Evolutionary conservation across 1,140 invertebrate species (phyloP), one percentile per base, ranked within the genome.

Genomic region (Bombus huntii): DNA sequence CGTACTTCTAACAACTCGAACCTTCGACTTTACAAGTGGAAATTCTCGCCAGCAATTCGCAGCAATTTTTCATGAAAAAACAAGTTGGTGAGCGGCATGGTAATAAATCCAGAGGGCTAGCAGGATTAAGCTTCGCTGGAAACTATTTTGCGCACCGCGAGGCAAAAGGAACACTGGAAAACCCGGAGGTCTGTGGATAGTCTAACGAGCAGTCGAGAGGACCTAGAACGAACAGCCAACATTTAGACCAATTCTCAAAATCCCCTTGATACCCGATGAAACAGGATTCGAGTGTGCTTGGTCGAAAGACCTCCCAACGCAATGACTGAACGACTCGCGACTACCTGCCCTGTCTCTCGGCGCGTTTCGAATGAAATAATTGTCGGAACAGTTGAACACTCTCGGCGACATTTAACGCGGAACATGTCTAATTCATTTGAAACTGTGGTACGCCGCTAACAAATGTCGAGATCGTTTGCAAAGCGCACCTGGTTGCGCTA

Each of bases 211-310:
- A 22, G 62, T 18, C n/a, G 25, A 25, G 13, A 22, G 39, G n/a
- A 44, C 10, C 37, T n/a, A n/a, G 77, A 44, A 71, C 25, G 39
- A 72, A 44, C 70, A 39, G 34, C 2, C 47, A 42, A 53, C 37
- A 15, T 84, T 84, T 78, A 83, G 73, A 59, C 28, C 81, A 34
- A 78, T 77, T 83, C 74, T 65, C 18, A 68, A 77, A 83, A 83
- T 83, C 81, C 81, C 62, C 81, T 77, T 8, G 59, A 77, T 42
- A 37, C 44, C n/a, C 28, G 81, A 53, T 44, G 44, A 77, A 77
- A 83, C 74, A 47, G 44, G 39, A 44, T 74, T 73, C 71, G n/a
- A 47, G 31, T 18, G 47, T 22, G 47, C 28, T 10, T 6, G 22
- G 6, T n/a, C n/a, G 57, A 44, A 65, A 53, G 59, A 31, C 15